Conservation (phyloP, 2,888 invertebrate species). For the Meloe dianella region DNA sequence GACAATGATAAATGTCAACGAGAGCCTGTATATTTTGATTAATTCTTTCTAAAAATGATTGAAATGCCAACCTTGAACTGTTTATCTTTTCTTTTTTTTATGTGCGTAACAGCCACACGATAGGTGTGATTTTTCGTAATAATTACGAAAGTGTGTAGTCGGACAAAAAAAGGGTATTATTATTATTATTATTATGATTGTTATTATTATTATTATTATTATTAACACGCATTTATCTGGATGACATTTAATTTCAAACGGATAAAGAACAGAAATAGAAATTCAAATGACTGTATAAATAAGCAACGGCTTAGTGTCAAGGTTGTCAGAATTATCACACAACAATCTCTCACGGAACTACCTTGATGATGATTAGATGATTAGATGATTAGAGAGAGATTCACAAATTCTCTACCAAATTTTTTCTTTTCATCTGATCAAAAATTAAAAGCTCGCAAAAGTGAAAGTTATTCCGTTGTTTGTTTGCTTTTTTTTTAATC, state of each 20-base stretch:
- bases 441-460: too few relatives aligned
- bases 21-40: not conserved
- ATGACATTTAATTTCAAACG: too few relatives aligned
- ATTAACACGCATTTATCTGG: too few relatives aligned
- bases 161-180: too few relatives aligned
- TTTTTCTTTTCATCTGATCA: too few relatives aligned
- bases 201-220: too few relatives aligned
- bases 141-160: not conserved
- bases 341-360: slow-evolving; percentile 15
- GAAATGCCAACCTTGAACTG: not conserved
- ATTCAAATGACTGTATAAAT: not conserved
- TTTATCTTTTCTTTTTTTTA: not conserved
- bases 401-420: too few relatives aligned
- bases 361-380: not conserved
- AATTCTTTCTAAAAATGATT: not conserved
- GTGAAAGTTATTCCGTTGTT: not conserved
- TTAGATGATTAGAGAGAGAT: not conserved
- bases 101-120: not conserved
- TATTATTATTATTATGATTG: too few relatives aligned
- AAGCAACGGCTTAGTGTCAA: slow-evolving; percentile 12
- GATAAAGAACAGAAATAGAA: not conserved
- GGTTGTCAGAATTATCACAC: not conserved
- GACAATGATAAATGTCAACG: too few relatives aligned
- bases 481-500: too few relatives aligned
- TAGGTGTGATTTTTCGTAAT: slow-evolving; percentile 11